These are phyloP conservation scores for Eurypyga helias DNA, from an alignment of 2,113 vertebrate genomes.

Conservation along the genomic window DNA sequence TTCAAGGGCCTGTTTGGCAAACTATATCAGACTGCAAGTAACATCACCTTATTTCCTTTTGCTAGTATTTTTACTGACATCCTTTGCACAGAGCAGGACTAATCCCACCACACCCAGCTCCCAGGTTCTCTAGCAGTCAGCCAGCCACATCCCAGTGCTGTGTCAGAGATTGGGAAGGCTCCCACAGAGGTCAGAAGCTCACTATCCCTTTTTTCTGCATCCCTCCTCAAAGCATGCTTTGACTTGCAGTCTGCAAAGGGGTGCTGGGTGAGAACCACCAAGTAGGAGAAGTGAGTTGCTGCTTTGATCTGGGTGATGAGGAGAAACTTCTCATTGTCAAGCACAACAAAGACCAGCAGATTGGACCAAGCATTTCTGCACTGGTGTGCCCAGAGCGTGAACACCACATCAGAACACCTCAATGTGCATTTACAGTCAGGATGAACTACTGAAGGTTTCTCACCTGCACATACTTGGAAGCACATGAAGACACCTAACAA, in stretches of 20 bases:
- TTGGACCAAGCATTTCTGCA: not conserved
- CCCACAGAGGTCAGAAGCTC: not conserved
- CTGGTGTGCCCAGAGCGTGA: not conserved
- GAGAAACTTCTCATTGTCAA: not conserved
- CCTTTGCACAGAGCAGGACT: not conserved
- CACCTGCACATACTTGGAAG: not conserved
- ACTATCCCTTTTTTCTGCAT: not conserved
- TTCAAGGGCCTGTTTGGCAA: not conserved
- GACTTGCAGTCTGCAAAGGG: not conserved
- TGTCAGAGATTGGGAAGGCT: too few relatives aligned
- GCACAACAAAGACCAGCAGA: not conserved
- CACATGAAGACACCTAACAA: not conserved
- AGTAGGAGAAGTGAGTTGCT: not conserved
- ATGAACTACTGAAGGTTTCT: not conserved
- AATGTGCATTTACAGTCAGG: not conserved
- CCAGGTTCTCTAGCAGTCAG: not conserved
- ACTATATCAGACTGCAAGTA: not conserved
- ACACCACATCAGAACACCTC: too few relatives aligned
- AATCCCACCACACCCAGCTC: not conserved
- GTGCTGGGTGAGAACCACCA: not conserved
- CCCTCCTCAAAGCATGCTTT: not conserved
- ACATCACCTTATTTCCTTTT: not conserved
- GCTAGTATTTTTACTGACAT: not conserved
- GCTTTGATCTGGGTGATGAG: not conserved
- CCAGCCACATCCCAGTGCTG: not conserved